Evolutionary conservation across 2,113 vertebrate species (phyloP), one percentile per base, ranked within the genome.

Genomic region (Panurus biarmicus): DNA sequence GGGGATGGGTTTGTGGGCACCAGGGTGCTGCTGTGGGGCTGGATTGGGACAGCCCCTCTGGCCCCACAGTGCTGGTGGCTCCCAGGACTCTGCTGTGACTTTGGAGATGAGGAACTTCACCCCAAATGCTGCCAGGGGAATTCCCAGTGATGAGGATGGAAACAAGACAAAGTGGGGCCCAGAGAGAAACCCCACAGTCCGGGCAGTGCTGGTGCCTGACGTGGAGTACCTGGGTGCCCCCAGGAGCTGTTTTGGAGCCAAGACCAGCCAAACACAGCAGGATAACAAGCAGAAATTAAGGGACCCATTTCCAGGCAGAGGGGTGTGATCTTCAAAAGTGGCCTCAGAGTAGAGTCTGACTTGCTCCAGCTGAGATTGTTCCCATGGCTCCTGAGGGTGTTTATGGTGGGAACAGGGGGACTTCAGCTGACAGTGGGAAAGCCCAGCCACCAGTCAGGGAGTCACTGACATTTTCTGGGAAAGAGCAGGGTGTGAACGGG

Each of bases 401-500:
- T 47, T 31, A 48, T 42, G 53, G 48, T 29, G 72, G 74, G n/a
- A 77, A 22, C 10, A 2, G 24, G 73, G 62, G 45, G 5, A 40
- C 5, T 85, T 57, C 1, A 0, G 33, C 50, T 53, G 47, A 19
- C 62, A 20, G 26, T 8, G 61, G 69, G 87, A 50, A 85, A 94
- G 20, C 53, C 82, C 88, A 28, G 38, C 17, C 5, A 6, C 20
- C 2, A 5, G 21, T 7, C 2, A 18, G 31, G 69, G 35, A 84
- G 14, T 71, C 40, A 53, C 33, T 3, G 21, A 10, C 36, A 26
- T 23, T 56, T 92, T 40, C 57, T 9, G 11, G 35, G 44, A 15
- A 89, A 86, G 67, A 50, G 23, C 2, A 1, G 50, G 60, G 38
- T 1, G 1, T 2, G 4, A 26, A 21, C 0, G 0, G 57, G 66